These are phyloP conservation scores for Plagodis pulveraria DNA, from an alignment of 2,888 invertebrate genomes.

Conservation along the genomic window DNA sequence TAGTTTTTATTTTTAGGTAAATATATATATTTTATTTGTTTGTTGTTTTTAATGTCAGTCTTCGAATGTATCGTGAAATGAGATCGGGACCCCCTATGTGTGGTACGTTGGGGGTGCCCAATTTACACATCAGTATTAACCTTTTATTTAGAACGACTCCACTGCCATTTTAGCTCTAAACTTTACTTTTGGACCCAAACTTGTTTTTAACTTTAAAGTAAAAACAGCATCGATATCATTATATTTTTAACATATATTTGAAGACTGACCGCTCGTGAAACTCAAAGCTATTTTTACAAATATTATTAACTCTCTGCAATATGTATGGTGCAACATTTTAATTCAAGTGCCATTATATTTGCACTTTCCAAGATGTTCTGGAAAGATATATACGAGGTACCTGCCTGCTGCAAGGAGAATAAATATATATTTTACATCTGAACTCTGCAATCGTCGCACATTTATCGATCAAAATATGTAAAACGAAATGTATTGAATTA, in stretches of 20 bases:
- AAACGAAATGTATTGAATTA: slow-evolving; percentile 15
- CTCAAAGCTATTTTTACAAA: slow-evolving; percentile 12
- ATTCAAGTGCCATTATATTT: not conserved
- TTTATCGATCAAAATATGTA: slow-evolving; percentile 9
- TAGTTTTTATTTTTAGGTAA: slow-evolving; percentile 35
- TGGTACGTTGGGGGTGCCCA: not conserved
- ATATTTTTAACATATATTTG: not conserved
- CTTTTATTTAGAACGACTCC: not conserved
- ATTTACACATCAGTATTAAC: too few relatives aligned
- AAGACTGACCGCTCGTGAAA: slow-evolving; percentile 7
- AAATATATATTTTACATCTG: not conserved
- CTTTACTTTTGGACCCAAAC: not conserved
- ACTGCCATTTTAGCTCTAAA: not conserved
- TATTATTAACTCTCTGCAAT: slow-evolving; percentile 4
- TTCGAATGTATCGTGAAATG: slow-evolving; percentile 9
- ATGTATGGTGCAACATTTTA: not conserved
- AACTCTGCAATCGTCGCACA: slow-evolving; percentile 4
- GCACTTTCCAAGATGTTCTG: not conserved
- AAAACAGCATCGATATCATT: not conserved
- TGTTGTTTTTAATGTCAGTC: slow-evolving; percentile 18
- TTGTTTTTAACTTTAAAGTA: not conserved
- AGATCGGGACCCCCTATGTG: not conserved
- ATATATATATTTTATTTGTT: slow-evolving; percentile 16
- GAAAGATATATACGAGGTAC: not conserved
- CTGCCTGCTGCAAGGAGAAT: slow-evolving; percentile 2